Conservation (phyloP, 1,140 invertebrate species). For the Drosophila micromelanica region DNA sequence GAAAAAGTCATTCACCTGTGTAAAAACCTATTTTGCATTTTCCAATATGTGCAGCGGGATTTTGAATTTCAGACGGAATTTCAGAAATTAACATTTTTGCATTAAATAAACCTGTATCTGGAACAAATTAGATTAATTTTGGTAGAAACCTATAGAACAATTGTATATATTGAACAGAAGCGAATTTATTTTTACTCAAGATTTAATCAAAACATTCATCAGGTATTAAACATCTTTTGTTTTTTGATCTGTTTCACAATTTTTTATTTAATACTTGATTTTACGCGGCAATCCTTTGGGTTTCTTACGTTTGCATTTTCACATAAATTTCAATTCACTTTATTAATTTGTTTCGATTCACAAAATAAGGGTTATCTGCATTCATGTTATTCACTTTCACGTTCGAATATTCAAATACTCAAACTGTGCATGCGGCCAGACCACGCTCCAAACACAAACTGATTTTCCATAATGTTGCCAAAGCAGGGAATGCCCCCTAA, state of each 20-base stretch:
- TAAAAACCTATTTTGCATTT: constrained; percentile 64
- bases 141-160: too few species aligned
- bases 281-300: neutral
- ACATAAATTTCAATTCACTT: neutral
- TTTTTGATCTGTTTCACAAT: neutral
- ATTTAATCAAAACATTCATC: neutral
- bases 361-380: constrained; percentile 15
- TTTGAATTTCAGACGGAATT: constrained; percentile 2
- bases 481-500: constrained; percentile 74
- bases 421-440: constrained; percentile 44
- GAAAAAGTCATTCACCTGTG: constrained; percentile 84
- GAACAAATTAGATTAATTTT: too few species aligned
- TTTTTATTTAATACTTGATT: neutral
- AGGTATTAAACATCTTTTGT: neutral
- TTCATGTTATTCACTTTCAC: constrained; percentile 21
- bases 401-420: constrained; percentile 11
- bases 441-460: constrained; percentile 76
- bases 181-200: neutral
- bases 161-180: too few species aligned
- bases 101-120: too few species aligned
- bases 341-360: neutral
- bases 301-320: neutral
- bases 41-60: constrained; percentile 44
- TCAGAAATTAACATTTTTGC: neutral
- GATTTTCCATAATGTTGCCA: constrained; percentile 80